Evolutionary conservation across 2,113 vertebrate genomes (phyloP).

Genomic region (Pungitius pungitius): DNA sequence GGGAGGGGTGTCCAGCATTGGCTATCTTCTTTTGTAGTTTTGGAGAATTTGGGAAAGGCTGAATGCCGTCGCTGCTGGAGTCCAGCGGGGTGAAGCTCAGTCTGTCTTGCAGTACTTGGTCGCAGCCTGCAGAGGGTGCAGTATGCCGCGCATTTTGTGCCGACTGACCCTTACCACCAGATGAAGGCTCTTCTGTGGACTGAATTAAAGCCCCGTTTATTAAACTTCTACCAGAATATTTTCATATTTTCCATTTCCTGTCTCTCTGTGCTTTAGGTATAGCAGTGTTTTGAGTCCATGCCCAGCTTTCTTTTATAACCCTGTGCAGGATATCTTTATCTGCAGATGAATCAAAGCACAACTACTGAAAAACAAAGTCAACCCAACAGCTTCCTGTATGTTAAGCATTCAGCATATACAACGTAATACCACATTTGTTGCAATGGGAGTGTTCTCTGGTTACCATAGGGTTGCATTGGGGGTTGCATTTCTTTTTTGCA

Average conservation of each 20-base stretch:
- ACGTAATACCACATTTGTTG: not conserved
- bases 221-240: fast-evolving
- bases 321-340: not conserved
- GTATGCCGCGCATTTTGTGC: not conserved
- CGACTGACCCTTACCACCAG: not conserved
- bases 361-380: not conserved
- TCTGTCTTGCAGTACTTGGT: slow-evolving; percentile 24
- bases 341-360: not conserved
- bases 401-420: not conserved
- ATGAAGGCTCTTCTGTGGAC: slow-evolving; percentile 12
- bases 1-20: slow-evolving; percentile 29
- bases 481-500: too few species aligned
- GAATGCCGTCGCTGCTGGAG: slow-evolving; percentile 21
- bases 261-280: not conserved
- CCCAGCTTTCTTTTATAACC: not conserved
- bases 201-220: not conserved
- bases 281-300: not conserved
- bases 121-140: slow-evolving; percentile 30
- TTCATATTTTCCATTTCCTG: fast-evolving
- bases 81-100: slow-evolving; percentile 41
- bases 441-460: not conserved
- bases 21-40: slow-evolving; percentile 62
- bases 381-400: not conserved
- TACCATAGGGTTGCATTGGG: too few species aligned
- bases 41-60: slow-evolving; percentile 77